phyloP scores from a whole-genome alignment of 2,797 vertebrate species.

The Myotis planiceps region DNA sequence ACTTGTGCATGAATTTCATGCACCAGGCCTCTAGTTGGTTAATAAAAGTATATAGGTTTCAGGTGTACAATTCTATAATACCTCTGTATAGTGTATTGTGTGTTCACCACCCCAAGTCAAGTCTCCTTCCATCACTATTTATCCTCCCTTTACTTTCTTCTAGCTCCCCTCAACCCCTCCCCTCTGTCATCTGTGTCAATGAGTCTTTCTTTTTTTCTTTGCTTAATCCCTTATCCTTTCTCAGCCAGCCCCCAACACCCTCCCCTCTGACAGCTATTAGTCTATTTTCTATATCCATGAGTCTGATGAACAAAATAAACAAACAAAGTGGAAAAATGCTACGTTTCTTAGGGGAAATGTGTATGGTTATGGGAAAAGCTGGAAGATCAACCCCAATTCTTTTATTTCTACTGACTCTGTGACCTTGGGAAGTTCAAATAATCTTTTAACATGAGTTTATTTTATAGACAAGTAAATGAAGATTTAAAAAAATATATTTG shows the following conservation, averaged over 20 bases:
- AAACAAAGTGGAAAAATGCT: not conserved
- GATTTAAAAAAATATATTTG: not conserved
- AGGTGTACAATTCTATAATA: not conserved
- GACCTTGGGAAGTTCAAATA: not conserved
- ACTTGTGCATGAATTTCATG: no score
- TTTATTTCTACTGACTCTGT: not conserved
- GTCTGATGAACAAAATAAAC: not conserved
- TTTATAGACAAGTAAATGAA: constrained; percentile 27
- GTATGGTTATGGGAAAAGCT: not conserved
- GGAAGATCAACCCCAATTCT: not conserved
- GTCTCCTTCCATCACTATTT: not conserved
- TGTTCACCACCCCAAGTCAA: not conserved
- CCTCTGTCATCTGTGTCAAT: not conserved
- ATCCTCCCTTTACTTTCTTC: not conserved
- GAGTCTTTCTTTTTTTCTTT: no score
- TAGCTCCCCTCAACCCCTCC: not conserved
- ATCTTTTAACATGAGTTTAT: not conserved
- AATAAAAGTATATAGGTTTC: not conserved
- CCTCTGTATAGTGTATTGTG: not conserved
- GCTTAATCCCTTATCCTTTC: no score
- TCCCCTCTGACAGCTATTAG: no score
- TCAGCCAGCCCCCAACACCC: no score
- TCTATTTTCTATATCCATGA: not conserved
- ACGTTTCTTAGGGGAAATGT: not conserved
- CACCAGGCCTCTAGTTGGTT: not conserved